phyloP scores from a whole-genome alignment of 2,113 vertebrate genomes.

The Pachypanchax playfairii region DNA sequence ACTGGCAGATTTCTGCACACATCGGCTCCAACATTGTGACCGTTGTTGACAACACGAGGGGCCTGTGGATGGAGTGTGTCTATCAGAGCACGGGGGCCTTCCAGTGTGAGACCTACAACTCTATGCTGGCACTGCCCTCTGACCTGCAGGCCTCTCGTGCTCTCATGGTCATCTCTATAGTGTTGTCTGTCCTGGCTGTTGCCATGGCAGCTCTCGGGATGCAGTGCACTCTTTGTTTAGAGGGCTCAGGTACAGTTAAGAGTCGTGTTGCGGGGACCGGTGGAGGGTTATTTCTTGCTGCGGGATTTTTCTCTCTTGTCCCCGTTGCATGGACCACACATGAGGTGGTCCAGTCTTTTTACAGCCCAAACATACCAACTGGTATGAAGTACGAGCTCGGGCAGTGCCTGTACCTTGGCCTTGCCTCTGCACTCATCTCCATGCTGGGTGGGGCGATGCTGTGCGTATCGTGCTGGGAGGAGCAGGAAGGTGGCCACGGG shows the following conservation, averaged over 20 bases:
- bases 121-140: conserved; percentile 86
- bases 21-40: conserved; percentile 94
- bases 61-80: conserved; percentile 98
- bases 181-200: conserved; percentile 85
- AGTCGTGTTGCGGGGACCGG: conserved; percentile 84
- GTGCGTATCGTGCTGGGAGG: conserved; percentile 83
- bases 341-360: conserved; percentile 90
- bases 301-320: conserved; percentile 88
- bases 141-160: conserved; percentile 91
- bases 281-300: conserved; percentile 80
- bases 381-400: conserved; percentile 93
- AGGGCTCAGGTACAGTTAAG: conserved; percentile 77
- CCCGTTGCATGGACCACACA: conserved; percentile 93
- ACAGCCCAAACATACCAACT: conserved; percentile 81
- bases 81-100: conserved; percentile 93
- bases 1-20: conserved; percentile 90
- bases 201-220: conserved; percentile 84
- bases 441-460: conserved; percentile 88
- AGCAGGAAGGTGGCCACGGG: conserved; percentile 25
- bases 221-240: conserved; percentile 92
- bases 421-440: conserved; percentile 86
- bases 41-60: conserved; percentile 87
- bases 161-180: conserved; percentile 91
- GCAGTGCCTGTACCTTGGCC: conserved; percentile 90
- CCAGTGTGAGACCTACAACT: conserved; percentile 96